Conservation (phyloP, 1,140 invertebrate species). For the Heterodera schachtii region DNA sequence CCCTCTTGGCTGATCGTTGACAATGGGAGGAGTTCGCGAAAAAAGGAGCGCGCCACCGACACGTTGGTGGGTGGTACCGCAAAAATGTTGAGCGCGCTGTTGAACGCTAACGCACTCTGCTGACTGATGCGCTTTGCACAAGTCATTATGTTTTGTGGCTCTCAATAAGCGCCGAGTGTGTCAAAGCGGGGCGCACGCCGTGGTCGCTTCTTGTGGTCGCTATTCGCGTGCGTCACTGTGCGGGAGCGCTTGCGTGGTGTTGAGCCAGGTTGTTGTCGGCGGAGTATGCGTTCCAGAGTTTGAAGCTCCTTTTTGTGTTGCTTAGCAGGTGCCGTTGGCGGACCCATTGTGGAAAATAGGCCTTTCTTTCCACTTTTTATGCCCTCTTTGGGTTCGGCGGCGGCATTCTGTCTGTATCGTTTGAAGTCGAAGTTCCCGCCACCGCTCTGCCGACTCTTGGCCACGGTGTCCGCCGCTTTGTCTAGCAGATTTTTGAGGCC, state of each 20-base stretch:
- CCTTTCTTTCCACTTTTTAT: too few species aligned
- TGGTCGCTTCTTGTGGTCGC: too few species aligned
- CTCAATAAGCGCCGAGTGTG: not conserved
- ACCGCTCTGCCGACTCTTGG: not conserved
- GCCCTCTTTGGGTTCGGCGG: too few species aligned
- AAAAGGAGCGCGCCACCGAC: conserved; percentile 14
- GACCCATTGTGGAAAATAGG: not conserved
- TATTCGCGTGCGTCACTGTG: too few species aligned
- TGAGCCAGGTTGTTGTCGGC: too few species aligned
- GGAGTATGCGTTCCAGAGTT: too few species aligned
- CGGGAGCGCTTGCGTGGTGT: too few species aligned
- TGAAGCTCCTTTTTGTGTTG: too few species aligned
- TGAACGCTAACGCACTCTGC: conserved; percentile 23
- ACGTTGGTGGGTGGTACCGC: conserved; percentile 42
- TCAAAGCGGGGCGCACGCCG: not conserved
- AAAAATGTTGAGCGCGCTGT: conserved; percentile 39
- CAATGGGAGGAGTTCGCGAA: conserved; percentile 35
- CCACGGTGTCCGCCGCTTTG: conserved; percentile 24
- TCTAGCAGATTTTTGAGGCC: conserved; percentile 23
- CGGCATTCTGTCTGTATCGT: not conserved
- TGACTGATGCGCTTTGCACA: not conserved
- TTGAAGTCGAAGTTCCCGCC: conserved; percentile 19
- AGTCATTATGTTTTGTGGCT: not conserved
- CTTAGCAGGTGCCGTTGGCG: too few species aligned
- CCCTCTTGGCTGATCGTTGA: conserved; percentile 27